Evolutionary conservation across 2,113 vertebrate species (phyloP).

Genomic region (Bubo scandiacus): DNA sequence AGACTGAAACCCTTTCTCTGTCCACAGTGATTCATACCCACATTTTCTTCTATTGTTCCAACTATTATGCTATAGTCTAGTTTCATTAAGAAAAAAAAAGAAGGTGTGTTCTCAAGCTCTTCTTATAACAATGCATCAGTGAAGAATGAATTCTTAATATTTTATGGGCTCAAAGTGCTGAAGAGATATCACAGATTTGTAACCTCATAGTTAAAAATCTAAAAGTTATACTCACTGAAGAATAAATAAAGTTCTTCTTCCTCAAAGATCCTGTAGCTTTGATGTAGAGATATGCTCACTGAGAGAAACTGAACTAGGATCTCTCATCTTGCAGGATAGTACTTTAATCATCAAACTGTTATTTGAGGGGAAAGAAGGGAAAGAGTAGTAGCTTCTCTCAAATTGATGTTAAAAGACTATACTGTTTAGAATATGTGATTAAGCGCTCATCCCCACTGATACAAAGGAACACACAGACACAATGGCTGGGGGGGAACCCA

Average conservation of each 20-base stretch:
- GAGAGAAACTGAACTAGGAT: background rate
- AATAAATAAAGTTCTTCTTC: background rate
- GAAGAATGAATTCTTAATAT: background rate
- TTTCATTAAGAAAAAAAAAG: background rate
- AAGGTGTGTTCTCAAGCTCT: background rate
- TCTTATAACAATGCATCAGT: background rate
- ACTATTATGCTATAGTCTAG: background rate
- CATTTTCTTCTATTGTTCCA: background rate
- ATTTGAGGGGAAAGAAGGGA: background rate
- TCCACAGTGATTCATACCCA: background rate
- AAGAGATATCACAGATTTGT: background rate
- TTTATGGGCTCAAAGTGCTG: background rate
- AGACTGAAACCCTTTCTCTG: background rate
- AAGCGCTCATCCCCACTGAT: background rate
- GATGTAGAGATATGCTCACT: background rate
- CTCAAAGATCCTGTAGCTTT: background rate
- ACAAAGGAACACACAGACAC: background rate
- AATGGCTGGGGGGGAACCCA: background rate
- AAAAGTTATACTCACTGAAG: background rate
- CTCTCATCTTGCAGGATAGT: background rate
- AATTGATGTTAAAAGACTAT: background rate
- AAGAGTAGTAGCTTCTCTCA: background rate
- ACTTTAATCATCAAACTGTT: background rate
- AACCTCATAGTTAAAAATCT: background rate
- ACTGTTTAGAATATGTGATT: background rate